Conservation (phyloP, 2,797 vertebrate genomes). For the Triplophysa yarkandensis region DNA sequence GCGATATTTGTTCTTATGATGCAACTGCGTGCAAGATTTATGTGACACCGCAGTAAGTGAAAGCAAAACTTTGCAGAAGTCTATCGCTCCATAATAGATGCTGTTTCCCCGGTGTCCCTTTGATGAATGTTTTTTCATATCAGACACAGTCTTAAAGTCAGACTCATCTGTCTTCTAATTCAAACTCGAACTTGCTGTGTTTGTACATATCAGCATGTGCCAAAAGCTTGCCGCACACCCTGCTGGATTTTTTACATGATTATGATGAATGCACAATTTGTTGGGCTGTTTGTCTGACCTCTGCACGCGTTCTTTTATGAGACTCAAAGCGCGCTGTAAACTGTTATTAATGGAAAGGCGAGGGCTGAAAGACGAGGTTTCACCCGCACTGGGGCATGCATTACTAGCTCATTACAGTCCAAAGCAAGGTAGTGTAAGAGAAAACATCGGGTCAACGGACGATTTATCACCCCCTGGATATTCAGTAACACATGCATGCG, state of each 20-base stretch:
- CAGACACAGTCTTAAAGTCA: slow-evolving; percentile 31
- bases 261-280: slow-evolving; percentile 29
- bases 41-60: not conserved
- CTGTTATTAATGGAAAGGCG: not conserved
- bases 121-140: slow-evolving; percentile 29
- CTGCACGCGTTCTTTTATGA: not conserved
- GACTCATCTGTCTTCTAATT: slow-evolving; percentile 27
- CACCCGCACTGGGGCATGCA: not conserved
- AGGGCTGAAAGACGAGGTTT: not conserved
- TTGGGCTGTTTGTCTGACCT: slow-evolving; percentile 29
- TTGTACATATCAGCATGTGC: not conserved
- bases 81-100: slow-evolving; percentile 17
- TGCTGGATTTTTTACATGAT: slow-evolving; percentile 9
- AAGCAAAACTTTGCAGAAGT: slow-evolving; percentile 9
- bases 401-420: slow-evolving; percentile 17
- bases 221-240: slow-evolving; percentile 2
- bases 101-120: not conserved
- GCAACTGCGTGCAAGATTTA: slow-evolving; percentile 33
- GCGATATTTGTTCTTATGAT: slow-evolving; percentile 36
- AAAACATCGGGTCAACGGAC: not conserved
- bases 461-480: not conserved
- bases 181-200: slow-evolving; percentile 14
- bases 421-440: slow-evolving; percentile 3
- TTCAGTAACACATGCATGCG: slow-evolving; percentile 4
- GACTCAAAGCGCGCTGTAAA: not conserved